Evolutionary conservation across 2,113 vertebrate species (phyloP).

Genomic region (Thamnophis sirtalis): DNA sequence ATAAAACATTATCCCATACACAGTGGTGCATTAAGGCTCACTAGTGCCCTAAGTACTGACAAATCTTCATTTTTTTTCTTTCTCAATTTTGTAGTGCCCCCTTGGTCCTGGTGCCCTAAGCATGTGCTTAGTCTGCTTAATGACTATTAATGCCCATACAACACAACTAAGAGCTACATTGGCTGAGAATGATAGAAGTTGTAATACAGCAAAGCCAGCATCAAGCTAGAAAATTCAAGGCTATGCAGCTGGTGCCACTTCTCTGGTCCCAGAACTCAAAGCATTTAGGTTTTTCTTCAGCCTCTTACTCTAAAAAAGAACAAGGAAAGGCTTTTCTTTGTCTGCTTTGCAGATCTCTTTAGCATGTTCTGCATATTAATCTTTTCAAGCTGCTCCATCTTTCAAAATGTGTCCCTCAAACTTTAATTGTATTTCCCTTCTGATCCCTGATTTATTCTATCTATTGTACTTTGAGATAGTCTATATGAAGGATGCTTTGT

Average conservation of each 20-base stretch:
- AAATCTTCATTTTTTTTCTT: too few species aligned
- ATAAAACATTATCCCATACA: not conserved
- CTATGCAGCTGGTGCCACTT: not conserved
- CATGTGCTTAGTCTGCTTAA: too few species aligned
- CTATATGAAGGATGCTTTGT: constrained; percentile 41
- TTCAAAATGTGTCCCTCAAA: not conserved
- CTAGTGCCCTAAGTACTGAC: too few species aligned
- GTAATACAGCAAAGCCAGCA: not conserved
- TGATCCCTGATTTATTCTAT: constrained; percentile 10
- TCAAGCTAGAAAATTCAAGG: not conserved
- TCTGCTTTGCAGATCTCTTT: not conserved
- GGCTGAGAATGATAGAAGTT: not conserved
- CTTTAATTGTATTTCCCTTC: constrained; percentile 38
- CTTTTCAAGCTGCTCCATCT: constrained; percentile 8
- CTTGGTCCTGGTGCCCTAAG: too few species aligned
- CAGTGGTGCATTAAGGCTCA: too few species aligned
- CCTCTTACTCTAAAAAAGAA: not conserved
- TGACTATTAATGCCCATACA: not conserved
- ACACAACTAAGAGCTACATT: not conserved
- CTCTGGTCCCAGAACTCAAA: not conserved
- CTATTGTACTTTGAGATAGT: constrained; percentile 10
- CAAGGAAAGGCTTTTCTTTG: not conserved
- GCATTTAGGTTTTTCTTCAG: not conserved
- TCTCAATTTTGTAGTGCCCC: too few species aligned
- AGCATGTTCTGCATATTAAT: not conserved